Evolutionary conservation across 2,113 vertebrate genomes (phyloP).

Genomic region (Reinhardtius hippoglossoides): DNA sequence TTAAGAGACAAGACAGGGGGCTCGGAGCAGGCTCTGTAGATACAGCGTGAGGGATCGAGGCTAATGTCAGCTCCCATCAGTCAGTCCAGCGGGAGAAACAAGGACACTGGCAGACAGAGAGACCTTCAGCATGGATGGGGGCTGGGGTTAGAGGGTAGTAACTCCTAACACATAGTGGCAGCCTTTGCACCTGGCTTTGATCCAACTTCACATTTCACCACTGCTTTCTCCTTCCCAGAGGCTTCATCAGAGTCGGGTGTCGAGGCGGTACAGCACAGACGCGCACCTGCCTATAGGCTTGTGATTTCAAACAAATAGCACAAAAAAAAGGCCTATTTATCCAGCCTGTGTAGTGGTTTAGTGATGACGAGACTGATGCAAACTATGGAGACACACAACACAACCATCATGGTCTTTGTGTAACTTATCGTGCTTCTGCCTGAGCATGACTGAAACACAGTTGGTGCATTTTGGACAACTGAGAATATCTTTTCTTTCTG

Average conservation of each 20-base stretch:
- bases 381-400: neutral
- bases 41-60: constrained; percentile 68
- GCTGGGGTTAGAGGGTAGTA: constrained; percentile 52
- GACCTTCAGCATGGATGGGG: constrained; percentile 50
- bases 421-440: neutral
- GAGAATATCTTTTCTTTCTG: too few species aligned
- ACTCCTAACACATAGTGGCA: constrained; percentile 75
- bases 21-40: constrained; percentile 58
- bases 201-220: constrained; percentile 68
- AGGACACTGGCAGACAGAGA: constrained; percentile 66
- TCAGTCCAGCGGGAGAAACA: constrained; percentile 66
- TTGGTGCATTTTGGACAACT: neutral
- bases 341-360: neutral
- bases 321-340: constrained; percentile 25
- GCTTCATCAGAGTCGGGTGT: constrained; percentile 37
- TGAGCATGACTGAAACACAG: neutral
- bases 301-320: constrained; percentile 39
- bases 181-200: constrained; percentile 79
- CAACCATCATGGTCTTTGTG: neutral
- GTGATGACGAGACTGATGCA: neutral
- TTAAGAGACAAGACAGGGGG: constrained; percentile 59
- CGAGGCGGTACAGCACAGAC: neutral
- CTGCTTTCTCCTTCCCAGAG: constrained; percentile 65
- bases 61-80: constrained; percentile 77
- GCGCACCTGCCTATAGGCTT: constrained; percentile 22